phyloP scores from a whole-genome alignment of 1,140 invertebrate genomes.

The Drosophila pseudoobscura region DNA sequence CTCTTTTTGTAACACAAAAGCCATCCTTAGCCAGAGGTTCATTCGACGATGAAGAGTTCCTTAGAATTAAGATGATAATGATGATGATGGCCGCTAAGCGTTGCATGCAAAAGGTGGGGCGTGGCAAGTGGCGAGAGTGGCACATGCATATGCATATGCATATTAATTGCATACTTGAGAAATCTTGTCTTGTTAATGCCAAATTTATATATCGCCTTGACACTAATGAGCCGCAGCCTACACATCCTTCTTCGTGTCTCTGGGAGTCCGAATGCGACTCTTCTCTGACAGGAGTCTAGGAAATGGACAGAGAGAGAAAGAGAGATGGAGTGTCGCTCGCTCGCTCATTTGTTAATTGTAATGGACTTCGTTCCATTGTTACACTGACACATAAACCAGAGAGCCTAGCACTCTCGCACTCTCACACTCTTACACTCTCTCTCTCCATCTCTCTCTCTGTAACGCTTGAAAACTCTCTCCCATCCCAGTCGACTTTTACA shows the following conservation, averaged over 20 bases:
- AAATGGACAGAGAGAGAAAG: not conserved
- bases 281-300: not conserved
- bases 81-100: constrained; percentile 11
- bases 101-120: constrained; percentile 30
- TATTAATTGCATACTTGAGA: constrained; percentile 67
- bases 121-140: constrained; percentile 30
- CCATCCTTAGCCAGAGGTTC: constrained; percentile 29
- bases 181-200: constrained; percentile 65
- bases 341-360: constrained; percentile 43
- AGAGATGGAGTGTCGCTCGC: constrained; percentile 2
- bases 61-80: not conserved
- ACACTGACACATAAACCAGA: constrained; percentile 72
- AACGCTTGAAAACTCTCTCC: not conserved
- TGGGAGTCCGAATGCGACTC: constrained; percentile 17
- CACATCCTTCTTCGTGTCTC: no score
- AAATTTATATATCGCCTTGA: constrained; percentile 74
- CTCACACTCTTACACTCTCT: no score
- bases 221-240: constrained; percentile 64
- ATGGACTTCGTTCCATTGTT: constrained; percentile 67
- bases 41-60: constrained; percentile 32
- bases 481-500: constrained; percentile 43
- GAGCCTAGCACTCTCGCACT: not conserved
- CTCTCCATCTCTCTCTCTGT: no score
- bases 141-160: constrained; percentile 36
- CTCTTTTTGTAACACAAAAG: constrained; percentile 33